Evolutionary conservation across 2,113 vertebrate genomes (phyloP).

Genomic region (Aptenodytes patagonicus): DNA sequence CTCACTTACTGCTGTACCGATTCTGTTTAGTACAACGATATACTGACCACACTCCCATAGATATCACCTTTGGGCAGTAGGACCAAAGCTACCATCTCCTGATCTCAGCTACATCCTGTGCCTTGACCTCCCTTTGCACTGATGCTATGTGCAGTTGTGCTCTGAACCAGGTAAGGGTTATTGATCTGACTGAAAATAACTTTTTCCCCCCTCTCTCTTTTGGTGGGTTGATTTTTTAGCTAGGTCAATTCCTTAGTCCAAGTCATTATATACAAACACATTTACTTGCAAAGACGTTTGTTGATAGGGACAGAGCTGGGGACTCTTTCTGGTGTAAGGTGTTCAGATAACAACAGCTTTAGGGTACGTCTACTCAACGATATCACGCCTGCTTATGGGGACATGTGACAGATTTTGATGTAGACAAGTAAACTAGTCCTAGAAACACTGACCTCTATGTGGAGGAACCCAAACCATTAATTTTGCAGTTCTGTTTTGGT

Average conservation of each 20-base stretch:
- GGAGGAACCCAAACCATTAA: background rate
- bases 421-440: background rate
- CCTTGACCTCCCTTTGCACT: background rate
- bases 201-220: background rate
- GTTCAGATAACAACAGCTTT: background rate
- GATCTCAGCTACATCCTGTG: background rate
- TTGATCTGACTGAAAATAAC: background rate
- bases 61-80: background rate
- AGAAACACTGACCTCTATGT: background rate
- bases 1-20: background rate
- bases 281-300: background rate
- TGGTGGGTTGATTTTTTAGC: background rate
- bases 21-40: background rate
- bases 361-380: background rate
- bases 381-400: background rate
- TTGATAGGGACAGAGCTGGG: background rate
- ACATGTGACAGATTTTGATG: rapidly evolving
- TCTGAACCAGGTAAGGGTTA: background rate
- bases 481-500: background rate
- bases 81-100: background rate
- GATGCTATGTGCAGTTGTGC: too few relatives aligned
- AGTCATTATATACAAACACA: background rate
- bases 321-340: background rate
- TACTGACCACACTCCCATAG: too few relatives aligned
- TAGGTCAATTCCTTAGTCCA: background rate